Evolutionary conservation across 2,113 vertebrate species (phyloP).

Genomic region (Pristiophorus japonicus): DNA sequence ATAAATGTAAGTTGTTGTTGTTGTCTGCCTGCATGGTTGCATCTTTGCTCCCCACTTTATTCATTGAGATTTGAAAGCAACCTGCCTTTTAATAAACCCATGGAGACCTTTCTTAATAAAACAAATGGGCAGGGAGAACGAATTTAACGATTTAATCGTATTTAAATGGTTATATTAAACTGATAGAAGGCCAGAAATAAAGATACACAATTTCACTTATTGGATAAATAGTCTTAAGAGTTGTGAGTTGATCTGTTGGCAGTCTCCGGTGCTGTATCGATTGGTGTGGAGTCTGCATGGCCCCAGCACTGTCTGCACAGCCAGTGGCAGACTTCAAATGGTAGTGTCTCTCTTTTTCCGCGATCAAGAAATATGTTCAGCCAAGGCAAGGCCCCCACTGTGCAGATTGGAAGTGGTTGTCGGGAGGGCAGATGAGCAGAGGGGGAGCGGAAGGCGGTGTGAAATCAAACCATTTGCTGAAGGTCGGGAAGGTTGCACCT

Average conservation of each 20-base stretch:
- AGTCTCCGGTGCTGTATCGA: not conserved
- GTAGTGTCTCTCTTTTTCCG: not conserved
- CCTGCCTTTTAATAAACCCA: not conserved
- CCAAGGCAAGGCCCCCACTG: not conserved
- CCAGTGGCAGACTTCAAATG: not conserved
- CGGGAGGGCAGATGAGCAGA: not conserved
- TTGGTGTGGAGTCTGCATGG: not conserved
- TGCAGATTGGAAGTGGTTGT: not conserved
- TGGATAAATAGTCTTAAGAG: no score
- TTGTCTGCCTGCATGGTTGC: not conserved
- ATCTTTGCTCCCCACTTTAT: not conserved
- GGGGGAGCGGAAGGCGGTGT: not conserved
- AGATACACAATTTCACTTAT: not conserved
- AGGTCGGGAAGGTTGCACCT: not conserved
- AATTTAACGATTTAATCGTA: not conserved
- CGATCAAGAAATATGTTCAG: not conserved
- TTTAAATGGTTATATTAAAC: not conserved
- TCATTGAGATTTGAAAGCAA: not conserved
- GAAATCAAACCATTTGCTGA: slow-evolving; percentile 18
- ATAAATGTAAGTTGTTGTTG: no score
- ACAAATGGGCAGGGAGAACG: not conserved
- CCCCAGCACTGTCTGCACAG: not conserved
- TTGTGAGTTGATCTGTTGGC: not conserved
- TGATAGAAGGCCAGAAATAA: not conserved
- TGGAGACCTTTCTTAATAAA: not conserved